Percentiles rank a stretch among this genome's conserved stretches.
phyloP scores from a whole-genome alignment of 2,113 vertebrate genomes.

The Coryphaenoides rupestris region DNA sequence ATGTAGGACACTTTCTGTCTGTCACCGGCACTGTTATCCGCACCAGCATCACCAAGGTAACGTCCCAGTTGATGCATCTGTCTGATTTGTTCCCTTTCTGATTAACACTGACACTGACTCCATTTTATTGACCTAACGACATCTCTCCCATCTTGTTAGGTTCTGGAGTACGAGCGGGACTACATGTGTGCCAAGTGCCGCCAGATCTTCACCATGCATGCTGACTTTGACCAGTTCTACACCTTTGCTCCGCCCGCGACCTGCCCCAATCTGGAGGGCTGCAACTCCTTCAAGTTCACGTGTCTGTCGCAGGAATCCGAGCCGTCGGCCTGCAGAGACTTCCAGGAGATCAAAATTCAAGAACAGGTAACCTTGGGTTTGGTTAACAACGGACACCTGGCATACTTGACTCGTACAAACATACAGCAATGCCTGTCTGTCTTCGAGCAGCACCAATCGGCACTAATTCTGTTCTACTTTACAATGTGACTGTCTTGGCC shows the following conservation, averaged over 20 bases:
- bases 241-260: constrained; percentile 70
- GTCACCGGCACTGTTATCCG: constrained; percentile 93
- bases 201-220: constrained; percentile 76
- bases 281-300: constrained; percentile 84
- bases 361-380: constrained; percentile 80
- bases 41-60: constrained; percentile 82
- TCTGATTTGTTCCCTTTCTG: neutral
- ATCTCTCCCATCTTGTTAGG: constrained; percentile 29
- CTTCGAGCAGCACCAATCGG: too few species aligned
- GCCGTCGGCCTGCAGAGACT: constrained; percentile 83
- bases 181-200: constrained; percentile 92
- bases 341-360: constrained; percentile 97
- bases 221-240: constrained; percentile 89
- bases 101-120: too few species aligned
- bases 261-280: constrained; percentile 80
- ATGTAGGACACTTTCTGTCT: constrained; percentile 90
- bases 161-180: constrained; percentile 89
- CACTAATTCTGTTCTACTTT: too few species aligned
- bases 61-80: neutral
- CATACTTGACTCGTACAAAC: too few species aligned
- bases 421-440: too few species aligned
- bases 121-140: neutral
- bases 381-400: too few species aligned
- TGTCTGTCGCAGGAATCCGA: constrained; percentile 80
- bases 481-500: too few species aligned